Conservation (phyloP, 2,113 vertebrate species). For the Geococcyx californianus region DNA sequence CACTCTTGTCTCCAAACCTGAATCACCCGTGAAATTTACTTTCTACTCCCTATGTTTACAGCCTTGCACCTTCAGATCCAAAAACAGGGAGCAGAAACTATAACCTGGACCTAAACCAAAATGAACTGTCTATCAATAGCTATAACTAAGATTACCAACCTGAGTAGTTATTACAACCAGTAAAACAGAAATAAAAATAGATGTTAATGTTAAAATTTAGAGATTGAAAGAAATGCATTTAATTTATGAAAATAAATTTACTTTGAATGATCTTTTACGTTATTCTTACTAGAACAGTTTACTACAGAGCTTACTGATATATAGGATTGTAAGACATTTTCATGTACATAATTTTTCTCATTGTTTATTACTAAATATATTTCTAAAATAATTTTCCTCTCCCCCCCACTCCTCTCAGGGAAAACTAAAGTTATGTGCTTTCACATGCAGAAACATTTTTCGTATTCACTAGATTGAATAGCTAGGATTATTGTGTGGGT, state of each 20-base stretch:
- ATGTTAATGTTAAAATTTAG: not conserved
- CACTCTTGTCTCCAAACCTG: not conserved
- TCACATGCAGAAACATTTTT: not conserved
- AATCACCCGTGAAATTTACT: not conserved
- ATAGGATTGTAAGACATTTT: not conserved
- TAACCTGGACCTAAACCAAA: not conserved
- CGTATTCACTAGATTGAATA: not conserved
- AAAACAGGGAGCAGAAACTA: not conserved
- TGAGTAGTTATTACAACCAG: not conserved
- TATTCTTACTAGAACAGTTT: not conserved
- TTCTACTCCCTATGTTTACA: not conserved
- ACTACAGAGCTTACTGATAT: not conserved
- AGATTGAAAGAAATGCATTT: not conserved
- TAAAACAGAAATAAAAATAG: not conserved
- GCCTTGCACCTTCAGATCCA: not conserved
- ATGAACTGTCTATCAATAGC: not conserved
- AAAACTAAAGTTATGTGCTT: not conserved
- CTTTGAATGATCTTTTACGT: not conserved
- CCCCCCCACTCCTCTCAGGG: rapidly evolving
- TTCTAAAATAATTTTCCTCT: not conserved
- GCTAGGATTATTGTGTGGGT: not conserved
- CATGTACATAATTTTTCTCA: not conserved
- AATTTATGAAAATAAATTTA: not conserved
- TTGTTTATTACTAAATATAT: not conserved
- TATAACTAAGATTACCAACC: not conserved